Evolutionary conservation across 2,797 vertebrate species (phyloP), one percentile per base, ranked within the genome.

Genomic region (Synaphobranchus kaupii): DNA sequence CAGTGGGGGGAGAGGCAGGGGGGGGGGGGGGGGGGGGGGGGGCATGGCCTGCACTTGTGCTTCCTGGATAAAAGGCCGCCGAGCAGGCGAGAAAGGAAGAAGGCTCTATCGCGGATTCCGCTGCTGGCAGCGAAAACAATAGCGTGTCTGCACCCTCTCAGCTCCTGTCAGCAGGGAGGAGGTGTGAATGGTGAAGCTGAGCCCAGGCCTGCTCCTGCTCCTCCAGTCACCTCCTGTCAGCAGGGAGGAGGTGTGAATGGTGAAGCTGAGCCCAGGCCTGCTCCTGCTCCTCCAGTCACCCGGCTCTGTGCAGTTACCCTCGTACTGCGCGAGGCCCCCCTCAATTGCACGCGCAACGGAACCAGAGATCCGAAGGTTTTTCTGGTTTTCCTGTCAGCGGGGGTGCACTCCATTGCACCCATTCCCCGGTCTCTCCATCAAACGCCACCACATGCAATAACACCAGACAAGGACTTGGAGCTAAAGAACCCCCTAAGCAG

Each of bases 361-460:
- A 34, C 44, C 34, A 47, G 25, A 63, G 54, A 44, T 22, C 56
- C 34, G 12, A 58, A 34, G 84, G n/a, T 66, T 15, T 13, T 66
- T 71, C 85, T 76, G 54, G 68, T 34, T 60, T 48, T 86, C 34
- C 44, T 78, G 54, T 86, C 76, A 47, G 76, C 54, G 7, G 39
- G 8, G 54, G 44, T 20, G n/a, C n/a, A 8, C 52, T 31, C 50
- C 28, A 54, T 83, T 56, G 6, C 4, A 47, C 8, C 25, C 12
- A n/a, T 39, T 31, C 68, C 31, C 68, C 12, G 28, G 25, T 31
- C 81, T 48, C 28, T 80, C 39, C 20, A 10, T 50, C 17, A 48
- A 80, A 80, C 22, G 76, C 13, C 17, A 50, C 7, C 76, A 1
- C 20, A 10, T 47, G 17, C 76, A 80, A 80, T 80, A 80, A 80